Conservation (phyloP, 53 echinoderm and acorn worm genomes). For the Crossaster papposus region DNA sequence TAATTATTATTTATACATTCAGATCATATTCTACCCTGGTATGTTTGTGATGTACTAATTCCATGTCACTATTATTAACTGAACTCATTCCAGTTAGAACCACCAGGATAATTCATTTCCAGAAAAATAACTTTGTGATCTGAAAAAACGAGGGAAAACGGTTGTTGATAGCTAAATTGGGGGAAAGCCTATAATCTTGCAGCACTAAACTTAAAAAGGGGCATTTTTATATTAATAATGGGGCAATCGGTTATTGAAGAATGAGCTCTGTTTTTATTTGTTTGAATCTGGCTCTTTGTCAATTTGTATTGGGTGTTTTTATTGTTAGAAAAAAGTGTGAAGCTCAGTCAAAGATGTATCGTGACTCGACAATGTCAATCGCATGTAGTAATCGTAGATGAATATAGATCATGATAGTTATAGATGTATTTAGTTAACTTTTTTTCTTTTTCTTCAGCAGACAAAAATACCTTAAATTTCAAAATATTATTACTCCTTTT, state of each 20-base stretch:
- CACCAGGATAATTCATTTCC: neutral
- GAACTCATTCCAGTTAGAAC: slow-evolving; percentile 22
- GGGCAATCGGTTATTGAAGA: neutral
- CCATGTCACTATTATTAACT: slow-evolving; percentile 28
- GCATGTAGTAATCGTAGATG: neutral
- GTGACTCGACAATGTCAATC: slow-evolving; percentile 47
- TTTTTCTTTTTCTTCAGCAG: too few relatives aligned
- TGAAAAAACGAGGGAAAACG: too few relatives aligned
- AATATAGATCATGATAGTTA: neutral
- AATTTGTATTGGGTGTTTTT: slow-evolving; percentile 20
- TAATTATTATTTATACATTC: neutral
- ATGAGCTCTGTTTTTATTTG: neutral
- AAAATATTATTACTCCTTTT: neutral
- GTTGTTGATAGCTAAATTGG: neutral
- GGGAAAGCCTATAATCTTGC: neutral
- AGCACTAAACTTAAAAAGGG: neutral
- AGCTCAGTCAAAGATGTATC: slow-evolving; percentile 24
- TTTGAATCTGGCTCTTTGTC: neutral
- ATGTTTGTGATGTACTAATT: slow-evolving; percentile 39
- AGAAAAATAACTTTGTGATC: neutral
- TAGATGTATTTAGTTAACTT: too few relatives aligned
- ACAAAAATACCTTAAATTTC: too few relatives aligned
- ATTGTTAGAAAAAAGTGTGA: neutral
- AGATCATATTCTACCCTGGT: neutral
- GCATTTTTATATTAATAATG: neutral